phyloP scores from a whole-genome alignment of 2,888 invertebrate genomes.

The Aleiodes testaceus region DNA sequence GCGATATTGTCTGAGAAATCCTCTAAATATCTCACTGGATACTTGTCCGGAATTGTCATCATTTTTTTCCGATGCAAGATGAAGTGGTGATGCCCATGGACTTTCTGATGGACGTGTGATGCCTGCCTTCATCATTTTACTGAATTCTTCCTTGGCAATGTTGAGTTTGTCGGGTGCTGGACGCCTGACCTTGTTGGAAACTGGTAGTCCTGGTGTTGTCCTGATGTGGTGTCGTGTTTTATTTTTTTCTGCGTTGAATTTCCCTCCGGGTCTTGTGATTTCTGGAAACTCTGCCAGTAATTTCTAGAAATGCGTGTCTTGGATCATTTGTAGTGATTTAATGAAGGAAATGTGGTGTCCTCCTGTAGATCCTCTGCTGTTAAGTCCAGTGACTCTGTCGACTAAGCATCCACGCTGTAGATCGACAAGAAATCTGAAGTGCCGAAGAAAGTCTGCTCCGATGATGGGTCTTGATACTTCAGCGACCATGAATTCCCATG shows the following conservation, averaged over 20 bases:
- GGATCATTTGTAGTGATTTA: no score
- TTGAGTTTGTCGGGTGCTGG: slow-evolving; percentile 59
- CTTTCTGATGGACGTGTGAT: background rate
- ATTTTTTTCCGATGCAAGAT: background rate
- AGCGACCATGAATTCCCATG: slow-evolving; percentile 62
- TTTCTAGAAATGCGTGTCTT: no score
- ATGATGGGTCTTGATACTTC: slow-evolving; percentile 63
- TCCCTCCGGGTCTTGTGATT: background rate
- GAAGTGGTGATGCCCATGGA: background rate
- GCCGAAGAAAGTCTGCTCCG: slow-evolving; percentile 61
- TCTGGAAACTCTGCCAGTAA: background rate
- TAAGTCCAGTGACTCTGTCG: slow-evolving; percentile 24
- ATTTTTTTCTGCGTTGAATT: background rate
- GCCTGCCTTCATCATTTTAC: slow-evolving; percentile 3
- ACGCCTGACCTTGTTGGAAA: slow-evolving; percentile 56
- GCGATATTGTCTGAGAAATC: background rate
- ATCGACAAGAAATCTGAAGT: slow-evolving; percentile 58
- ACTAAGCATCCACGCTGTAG: slow-evolving; percentile 50
- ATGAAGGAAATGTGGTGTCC: no score
- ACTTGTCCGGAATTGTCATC: background rate
- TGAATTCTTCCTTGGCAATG: no score
- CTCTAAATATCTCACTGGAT: background rate
- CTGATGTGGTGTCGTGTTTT: slow-evolving; percentile 51
- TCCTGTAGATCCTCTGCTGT: background rate
- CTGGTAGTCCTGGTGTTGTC: slow-evolving; percentile 60